Conservation (phyloP, 2,797 vertebrate genomes). For the Poecile montanus region DNA sequence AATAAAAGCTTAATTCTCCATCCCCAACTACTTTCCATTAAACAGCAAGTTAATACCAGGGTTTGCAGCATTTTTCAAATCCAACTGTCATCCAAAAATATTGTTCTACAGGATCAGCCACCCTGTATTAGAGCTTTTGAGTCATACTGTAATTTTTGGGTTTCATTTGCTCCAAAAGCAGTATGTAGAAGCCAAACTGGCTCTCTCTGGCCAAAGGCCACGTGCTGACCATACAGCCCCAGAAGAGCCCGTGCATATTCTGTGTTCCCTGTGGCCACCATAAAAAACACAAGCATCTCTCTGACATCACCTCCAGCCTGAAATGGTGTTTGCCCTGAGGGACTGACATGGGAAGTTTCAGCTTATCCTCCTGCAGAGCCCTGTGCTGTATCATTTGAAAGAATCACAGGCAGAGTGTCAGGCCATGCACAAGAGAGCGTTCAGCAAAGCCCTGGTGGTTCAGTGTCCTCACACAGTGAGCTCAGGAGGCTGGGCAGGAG, state of each 20-base stretch:
- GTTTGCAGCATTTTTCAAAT: conserved; percentile 13
- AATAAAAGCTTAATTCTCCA: neutral
- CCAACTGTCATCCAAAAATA: conserved; percentile 26
- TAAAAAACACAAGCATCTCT: neutral
- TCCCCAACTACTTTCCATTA: neutral
- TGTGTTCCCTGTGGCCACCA: neutral
- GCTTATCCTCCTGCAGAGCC: conserved; percentile 17
- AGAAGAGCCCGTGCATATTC: neutral
- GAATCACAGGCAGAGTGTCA: neutral
- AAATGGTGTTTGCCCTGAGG: neutral
- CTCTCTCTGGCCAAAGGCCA: neutral
- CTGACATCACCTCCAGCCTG: conserved; percentile 13
- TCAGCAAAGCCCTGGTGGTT: neutral
- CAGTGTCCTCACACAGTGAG: neutral
- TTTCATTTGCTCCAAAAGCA: conserved; percentile 2
- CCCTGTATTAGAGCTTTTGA: neutral
- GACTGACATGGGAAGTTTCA: conserved; percentile 7
- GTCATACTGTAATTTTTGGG: neutral
- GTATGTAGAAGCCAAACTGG: conserved; percentile 17
- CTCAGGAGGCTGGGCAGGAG: neutral
- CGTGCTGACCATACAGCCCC: neutral
- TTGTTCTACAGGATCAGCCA: neutral
- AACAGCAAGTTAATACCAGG: conserved; percentile 13
- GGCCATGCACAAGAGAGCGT: neutral
- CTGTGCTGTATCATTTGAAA: neutral